These are phyloP conservation scores for Halcyon senegalensis DNA, from an alignment of 2,113 vertebrate genomes.

Conservation along the genomic window DNA sequence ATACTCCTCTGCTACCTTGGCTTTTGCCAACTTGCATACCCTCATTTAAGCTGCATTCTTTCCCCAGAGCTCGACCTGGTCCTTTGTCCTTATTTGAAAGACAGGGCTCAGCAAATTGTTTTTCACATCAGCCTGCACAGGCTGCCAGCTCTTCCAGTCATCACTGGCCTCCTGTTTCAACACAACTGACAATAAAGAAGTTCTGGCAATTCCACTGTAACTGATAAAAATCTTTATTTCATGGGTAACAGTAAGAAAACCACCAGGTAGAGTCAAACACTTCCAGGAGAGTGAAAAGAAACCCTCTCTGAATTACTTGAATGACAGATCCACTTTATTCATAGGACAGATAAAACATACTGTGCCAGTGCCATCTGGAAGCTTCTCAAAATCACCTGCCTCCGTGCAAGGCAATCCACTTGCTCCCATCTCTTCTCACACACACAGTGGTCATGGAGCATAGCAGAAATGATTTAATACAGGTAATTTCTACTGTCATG, in stretches of 20 bases:
- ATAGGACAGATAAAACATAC: neutral
- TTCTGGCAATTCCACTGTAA: neutral
- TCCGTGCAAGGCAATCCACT: neutral
- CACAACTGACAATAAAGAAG: neutral
- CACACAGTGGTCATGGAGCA: neutral
- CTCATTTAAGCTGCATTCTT: neutral
- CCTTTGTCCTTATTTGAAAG: neutral
- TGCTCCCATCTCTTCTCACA: neutral
- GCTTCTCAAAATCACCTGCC: neutral
- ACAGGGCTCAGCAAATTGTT: neutral
- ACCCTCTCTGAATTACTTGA: neutral
- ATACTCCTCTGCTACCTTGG: neutral
- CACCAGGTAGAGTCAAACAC: neutral
- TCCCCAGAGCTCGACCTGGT: neutral
- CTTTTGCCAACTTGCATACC: neutral
- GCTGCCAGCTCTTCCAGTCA: constrained; percentile 8
- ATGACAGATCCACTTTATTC: constrained; percentile 51
- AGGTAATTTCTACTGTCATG: neutral
- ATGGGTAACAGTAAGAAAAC: neutral
- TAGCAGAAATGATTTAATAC: neutral
- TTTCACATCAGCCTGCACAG: neutral
- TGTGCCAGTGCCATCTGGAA: neutral
- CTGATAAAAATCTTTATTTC: constrained; percentile 42
- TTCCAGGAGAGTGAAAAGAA: constrained; percentile 51
- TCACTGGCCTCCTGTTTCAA: constrained; percentile 7